Conservation (phyloP, 1,140 invertebrate genomes). For the Wiebesia pumilae region DNA sequence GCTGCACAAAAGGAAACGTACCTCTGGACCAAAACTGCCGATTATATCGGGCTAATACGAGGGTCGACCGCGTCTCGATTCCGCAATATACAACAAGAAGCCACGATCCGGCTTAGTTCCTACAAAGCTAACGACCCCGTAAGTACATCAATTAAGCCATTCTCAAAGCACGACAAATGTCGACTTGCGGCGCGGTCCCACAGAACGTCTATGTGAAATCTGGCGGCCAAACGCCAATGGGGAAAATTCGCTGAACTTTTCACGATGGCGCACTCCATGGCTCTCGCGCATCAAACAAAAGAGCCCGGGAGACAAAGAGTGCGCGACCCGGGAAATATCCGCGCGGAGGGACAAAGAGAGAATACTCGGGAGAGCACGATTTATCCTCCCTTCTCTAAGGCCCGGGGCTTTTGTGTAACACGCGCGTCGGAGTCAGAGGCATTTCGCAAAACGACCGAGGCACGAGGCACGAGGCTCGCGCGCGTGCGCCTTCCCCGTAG, state of each 20-base stretch:
- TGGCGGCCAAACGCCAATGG: neutral
- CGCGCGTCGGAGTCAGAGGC: neutral
- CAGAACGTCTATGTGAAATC: neutral
- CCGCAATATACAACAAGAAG: neutral
- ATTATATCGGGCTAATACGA: slow-evolving; percentile 3
- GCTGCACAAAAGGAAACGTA: neutral
- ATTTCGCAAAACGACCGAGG: neutral
- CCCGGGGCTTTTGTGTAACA: neutral
- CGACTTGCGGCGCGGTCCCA: neutral
- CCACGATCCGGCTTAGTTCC: no score
- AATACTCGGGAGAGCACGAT: neutral
- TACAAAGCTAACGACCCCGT: slow-evolving; percentile 7
- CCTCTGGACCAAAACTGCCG: neutral
- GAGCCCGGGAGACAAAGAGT: neutral
- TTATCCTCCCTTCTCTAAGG: neutral
- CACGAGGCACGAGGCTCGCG: neutral
- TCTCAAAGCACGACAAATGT: slow-evolving; percentile 15
- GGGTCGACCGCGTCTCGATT: neutral
- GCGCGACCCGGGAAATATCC: neutral
- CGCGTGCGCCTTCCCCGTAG: neutral
- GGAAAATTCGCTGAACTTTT: neutral
- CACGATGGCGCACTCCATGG: neutral
- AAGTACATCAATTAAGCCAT: slow-evolving; percentile 39
- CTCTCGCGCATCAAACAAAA: slow-evolving; percentile 22
- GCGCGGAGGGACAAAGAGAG: neutral